Conservation (phyloP, 1,140 invertebrate genomes). For the Pararge aegeria region DNA sequence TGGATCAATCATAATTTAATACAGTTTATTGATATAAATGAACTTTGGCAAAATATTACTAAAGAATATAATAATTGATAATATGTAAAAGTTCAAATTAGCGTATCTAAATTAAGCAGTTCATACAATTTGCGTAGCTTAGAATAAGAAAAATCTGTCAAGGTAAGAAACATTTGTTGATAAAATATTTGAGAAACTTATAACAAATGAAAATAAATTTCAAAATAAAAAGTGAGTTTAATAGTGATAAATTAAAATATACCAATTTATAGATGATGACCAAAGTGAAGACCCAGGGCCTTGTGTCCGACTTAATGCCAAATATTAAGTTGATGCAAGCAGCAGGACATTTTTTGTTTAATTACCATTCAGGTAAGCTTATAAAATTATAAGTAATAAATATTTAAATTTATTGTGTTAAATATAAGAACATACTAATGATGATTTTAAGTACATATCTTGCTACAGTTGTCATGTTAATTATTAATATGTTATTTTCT, state of each 20-base stretch:
- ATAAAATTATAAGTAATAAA: not conserved
- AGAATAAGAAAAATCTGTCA: conserved; percentile 19
- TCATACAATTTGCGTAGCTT: not conserved
- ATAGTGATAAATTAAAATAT: too few species aligned
- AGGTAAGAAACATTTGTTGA: conserved; percentile 25
- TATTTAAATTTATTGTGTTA: too few species aligned
- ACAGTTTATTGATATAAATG: too few species aligned
- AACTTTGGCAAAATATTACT: too few species aligned
- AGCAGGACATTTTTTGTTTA: conserved; percentile 88
- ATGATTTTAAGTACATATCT: too few species aligned
- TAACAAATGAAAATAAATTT: not conserved
- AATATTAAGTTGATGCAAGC: conserved; percentile 89
- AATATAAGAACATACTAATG: too few species aligned
- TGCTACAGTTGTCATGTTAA: too few species aligned
- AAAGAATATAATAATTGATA: too few species aligned
- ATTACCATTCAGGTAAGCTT: conserved; percentile 84
- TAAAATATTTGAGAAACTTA: too few species aligned
- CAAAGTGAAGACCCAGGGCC: conserved; percentile 80
- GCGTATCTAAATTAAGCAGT: not conserved
- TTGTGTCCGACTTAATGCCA: conserved; percentile 90
- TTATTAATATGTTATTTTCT: too few species aligned
- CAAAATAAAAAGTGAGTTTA: too few species aligned
- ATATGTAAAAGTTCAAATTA: too few species aligned
- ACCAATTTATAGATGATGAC: conserved; percentile 74
- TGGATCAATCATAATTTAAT: not conserved